Base-by-base conservation (phyloP, 2,888 invertebrate species). In the Patella pellucida region DNA sequence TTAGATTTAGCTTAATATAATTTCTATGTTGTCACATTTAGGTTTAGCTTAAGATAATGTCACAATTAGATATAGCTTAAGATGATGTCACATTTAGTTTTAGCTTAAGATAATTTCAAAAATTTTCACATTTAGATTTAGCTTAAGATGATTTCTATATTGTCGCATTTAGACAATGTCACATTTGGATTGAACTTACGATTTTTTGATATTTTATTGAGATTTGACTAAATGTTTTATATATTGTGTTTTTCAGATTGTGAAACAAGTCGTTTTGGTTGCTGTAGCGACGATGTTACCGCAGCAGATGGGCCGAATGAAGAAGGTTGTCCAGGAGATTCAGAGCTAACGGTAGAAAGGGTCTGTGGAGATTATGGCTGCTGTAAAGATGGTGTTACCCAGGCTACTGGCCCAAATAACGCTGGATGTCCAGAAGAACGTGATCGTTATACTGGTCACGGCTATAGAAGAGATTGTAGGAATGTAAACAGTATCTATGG, bases 321-420 rank as follows among this genome's bases (percentile, higher is more conserved):
- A 82, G 93, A 94, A 88, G 97, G 96, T 4, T 98, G 98, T 88
- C 92, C 93, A 69, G 92, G 93, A 92, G 95, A 96, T 79, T 90
- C 92, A 79, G 95, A 97, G 0, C 89, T 92, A 75, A 95, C 71
- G 31, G 79, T 79, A 23, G 78, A 80, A 73, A 74, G 78, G 16
- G 69, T 75, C 73, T 83, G 82, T 72, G 76, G 82, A 0, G 74
- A 73, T n/a, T 95, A 94, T 89, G 97, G 97, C 2, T 98, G 98
- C 88, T 98, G 98, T 87, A 93, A 94, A 3, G 97, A 98, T 88
- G 94, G 94, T 3, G 91, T 93, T 84, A 96, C 96, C 0, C 94
- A 96, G 0, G 96, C 98, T 1, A 96, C 96, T 86, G 98, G 98
- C 2, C 76, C 78, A 14, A 94, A 94, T 83, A 92, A 93, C 68